Conservation (phyloP, 2,113 vertebrate species). For the Leptocoma aspasia region DNA sequence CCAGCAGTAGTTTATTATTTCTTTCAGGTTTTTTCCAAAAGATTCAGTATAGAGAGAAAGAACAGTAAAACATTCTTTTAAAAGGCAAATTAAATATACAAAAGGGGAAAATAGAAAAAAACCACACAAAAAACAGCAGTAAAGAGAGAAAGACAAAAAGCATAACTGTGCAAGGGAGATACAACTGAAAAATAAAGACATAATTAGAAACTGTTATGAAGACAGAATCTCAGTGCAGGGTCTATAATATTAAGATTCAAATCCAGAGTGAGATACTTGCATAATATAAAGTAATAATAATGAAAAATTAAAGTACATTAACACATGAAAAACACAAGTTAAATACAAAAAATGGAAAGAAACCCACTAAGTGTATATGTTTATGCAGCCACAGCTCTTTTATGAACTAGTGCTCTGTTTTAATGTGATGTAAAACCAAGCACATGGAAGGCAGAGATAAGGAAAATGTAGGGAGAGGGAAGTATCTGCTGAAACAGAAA, state of each 20-base stretch:
- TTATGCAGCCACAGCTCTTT: background rate
- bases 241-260: background rate
- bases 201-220: background rate
- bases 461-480: background rate
- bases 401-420: background rate
- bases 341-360: background rate
- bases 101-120: background rate
- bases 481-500: background rate
- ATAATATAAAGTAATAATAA: background rate
- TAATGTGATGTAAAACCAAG: conserved; percentile 21
- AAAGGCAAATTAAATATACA: background rate
- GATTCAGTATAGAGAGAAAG: background rate
- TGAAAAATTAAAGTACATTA: background rate
- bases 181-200: background rate
- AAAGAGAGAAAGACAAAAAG: background rate
- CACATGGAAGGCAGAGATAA: conserved; percentile 32
- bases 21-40: background rate
- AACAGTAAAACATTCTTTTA: background rate
- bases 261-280: background rate
- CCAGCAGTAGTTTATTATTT: background rate
- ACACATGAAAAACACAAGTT: background rate
- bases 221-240: background rate
- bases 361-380: background rate
- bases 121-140: background rate
- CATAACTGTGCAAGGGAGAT: background rate